Evolutionary conservation across 1,140 invertebrate species (phyloP).

Genomic region (Choristoneura fumiferana): DNA sequence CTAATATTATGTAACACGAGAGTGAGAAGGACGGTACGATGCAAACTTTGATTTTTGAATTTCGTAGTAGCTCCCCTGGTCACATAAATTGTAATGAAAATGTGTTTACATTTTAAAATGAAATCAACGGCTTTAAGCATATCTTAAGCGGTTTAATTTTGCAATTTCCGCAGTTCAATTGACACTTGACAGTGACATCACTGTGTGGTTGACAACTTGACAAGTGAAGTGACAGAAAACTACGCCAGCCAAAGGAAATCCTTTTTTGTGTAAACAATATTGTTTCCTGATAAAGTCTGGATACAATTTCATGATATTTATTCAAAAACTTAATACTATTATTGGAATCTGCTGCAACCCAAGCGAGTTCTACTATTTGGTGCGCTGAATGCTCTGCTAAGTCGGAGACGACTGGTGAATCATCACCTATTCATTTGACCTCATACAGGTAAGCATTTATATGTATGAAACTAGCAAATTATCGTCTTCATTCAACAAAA

Average conservation of each 20-base stretch:
- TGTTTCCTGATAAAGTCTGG: neutral
- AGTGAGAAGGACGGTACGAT: too few relatives aligned
- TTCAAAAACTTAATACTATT: neutral
- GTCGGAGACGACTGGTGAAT: conserved; percentile 25
- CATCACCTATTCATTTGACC: conserved; percentile 31
- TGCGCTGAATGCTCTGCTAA: neutral
- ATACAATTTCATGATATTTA: neutral
- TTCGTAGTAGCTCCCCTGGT: too few relatives aligned
- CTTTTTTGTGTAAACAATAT: conserved; percentile 17
- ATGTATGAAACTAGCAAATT: neutral
- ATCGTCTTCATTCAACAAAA: too few relatives aligned
- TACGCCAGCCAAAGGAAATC: neutral
- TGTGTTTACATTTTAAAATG: too few relatives aligned
- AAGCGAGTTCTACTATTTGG: neutral
- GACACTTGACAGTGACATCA: neutral
- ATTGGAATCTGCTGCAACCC: neutral
- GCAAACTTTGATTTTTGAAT: too few relatives aligned
- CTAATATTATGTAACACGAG: too few relatives aligned
- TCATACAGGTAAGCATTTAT: conserved; percentile 8
- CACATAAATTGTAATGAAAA: too few relatives aligned
- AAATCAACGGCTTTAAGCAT: too few relatives aligned
- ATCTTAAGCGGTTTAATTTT: too few relatives aligned
- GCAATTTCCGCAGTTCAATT: too few relatives aligned
- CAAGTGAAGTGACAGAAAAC: conserved; percentile 1
- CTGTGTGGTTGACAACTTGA: neutral